Evolutionary conservation across 2,888 invertebrate species (phyloP).

Genomic region (Pemphredon lugubris): DNA sequence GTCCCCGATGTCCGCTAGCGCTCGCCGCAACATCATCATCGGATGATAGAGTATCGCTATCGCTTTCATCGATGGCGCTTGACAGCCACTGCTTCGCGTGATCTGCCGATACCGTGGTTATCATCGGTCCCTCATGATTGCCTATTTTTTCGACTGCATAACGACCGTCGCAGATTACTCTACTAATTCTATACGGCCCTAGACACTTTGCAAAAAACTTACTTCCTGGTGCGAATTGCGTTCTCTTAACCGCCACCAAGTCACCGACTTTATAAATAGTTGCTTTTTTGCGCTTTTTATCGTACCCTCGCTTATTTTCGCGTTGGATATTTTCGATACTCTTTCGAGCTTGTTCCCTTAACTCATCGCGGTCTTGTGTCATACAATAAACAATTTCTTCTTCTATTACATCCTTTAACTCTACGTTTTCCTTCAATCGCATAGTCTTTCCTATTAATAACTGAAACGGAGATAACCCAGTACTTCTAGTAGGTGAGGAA

Average conservation of each 20-base stretch:
- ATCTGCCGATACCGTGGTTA: too few species aligned
- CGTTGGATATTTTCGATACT: slow-evolving; percentile 3
- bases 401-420: slow-evolving; percentile 4
- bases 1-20: too few species aligned
- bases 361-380: not conserved
- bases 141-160: too few species aligned
- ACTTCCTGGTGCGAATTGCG: not conserved
- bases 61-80: too few species aligned
- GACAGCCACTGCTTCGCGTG: too few species aligned
- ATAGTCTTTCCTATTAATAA: slow-evolving; percentile 3
- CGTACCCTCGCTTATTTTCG: slow-evolving; percentile 1
- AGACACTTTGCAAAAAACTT: not conserved
- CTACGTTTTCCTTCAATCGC: not conserved
- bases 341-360: not conserved
- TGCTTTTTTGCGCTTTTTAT: slow-evolving; percentile 7
- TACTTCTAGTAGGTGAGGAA: not conserved
- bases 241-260: not conserved
- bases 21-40: too few species aligned
- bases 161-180: too few species aligned
- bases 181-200: slow-evolving; percentile 10
- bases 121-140: too few species aligned
- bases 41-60: too few species aligned
- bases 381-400: not conserved
- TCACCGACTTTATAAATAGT: not conserved
- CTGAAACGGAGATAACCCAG: not conserved